Conservation (phyloP, 2,113 vertebrate species). For the Mormyrus lacerda region DNA sequence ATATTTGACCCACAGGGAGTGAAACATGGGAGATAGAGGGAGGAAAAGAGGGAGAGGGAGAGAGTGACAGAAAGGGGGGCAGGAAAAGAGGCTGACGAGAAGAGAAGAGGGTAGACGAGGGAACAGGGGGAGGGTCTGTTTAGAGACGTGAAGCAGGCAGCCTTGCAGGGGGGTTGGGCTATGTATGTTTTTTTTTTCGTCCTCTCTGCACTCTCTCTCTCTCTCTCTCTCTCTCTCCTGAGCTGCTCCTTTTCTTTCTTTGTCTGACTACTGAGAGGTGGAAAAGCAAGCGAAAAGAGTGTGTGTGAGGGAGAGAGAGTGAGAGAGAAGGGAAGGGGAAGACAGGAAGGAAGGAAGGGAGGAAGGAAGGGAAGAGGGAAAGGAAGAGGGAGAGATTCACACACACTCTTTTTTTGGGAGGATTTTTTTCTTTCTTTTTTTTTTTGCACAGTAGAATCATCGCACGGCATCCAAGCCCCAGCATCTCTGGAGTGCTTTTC, state of each 20-base stretch:
- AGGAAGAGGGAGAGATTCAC: neutral
- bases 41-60: neutral
- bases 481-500: neutral
- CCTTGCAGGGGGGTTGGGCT: constrained; percentile 10
- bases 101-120: neutral
- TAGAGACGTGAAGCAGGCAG: constrained; percentile 6
- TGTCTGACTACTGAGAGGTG: constrained; percentile 18
- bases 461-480: neutral
- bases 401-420: constrained; percentile 9
- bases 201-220: constrained; percentile 2
- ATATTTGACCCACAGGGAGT: neutral
- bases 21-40: neutral
- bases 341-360: constrained; percentile 3
- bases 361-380: constrained; percentile 3
- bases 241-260: constrained; percentile 15
- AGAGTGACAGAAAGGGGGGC: neutral
- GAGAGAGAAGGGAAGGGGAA: neutral
- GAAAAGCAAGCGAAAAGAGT: neutral
- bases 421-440: neutral
- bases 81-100: neutral
- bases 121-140: constrained; percentile 13
- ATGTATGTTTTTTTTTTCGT: neutral
- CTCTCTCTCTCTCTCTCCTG: neutral
- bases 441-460: neutral
- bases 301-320: constrained; percentile 1